These are phyloP conservation scores for Leptopilina clavipes DNA, from an alignment of 1,140 invertebrate genomes.

Conservation along the genomic window DNA sequence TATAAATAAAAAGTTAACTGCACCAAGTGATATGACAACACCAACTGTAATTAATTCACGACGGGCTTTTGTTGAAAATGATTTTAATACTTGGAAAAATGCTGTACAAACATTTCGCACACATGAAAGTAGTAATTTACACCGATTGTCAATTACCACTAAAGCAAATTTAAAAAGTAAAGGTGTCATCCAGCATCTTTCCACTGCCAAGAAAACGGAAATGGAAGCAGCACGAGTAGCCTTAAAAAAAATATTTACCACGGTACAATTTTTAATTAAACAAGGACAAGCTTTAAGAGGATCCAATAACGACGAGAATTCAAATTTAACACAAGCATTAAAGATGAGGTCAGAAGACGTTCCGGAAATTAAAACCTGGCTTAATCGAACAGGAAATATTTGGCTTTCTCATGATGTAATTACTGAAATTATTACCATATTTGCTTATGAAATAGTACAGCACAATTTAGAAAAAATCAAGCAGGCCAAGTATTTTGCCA, in stretches of 20 bases:
- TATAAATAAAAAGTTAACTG: not conserved
- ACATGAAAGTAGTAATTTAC: not conserved
- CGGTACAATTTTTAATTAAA: conserved; percentile 28
- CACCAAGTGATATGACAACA: not conserved
- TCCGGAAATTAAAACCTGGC: conserved; percentile 35
- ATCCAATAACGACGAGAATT: conserved; percentile 22
- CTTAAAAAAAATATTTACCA: conserved; percentile 37
- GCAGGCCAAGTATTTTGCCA: not conserved
- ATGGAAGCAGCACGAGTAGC: conserved; percentile 29
- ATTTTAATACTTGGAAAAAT: conserved; percentile 36
- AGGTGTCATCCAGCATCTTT: conserved; percentile 23
- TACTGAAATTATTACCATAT: not conserved
- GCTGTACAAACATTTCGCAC: not conserved
- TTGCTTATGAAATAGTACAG: conserved; percentile 10
- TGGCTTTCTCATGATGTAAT: not conserved
- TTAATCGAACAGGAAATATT: conserved; percentile 27
- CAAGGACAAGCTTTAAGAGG: conserved; percentile 38
- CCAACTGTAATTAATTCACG: not conserved
- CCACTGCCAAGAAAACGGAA: conserved; percentile 33
- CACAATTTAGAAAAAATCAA: conserved; percentile 7
- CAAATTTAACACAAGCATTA: conserved; percentile 27
- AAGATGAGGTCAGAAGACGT: conserved; percentile 24
- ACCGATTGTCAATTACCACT: not conserved
- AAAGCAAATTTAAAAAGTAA: not conserved
- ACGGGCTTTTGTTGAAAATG: conserved; percentile 13